Evolutionary conservation across 2,113 vertebrate genomes (phyloP).

Genomic region (Eptesicus fuscus): DNA sequence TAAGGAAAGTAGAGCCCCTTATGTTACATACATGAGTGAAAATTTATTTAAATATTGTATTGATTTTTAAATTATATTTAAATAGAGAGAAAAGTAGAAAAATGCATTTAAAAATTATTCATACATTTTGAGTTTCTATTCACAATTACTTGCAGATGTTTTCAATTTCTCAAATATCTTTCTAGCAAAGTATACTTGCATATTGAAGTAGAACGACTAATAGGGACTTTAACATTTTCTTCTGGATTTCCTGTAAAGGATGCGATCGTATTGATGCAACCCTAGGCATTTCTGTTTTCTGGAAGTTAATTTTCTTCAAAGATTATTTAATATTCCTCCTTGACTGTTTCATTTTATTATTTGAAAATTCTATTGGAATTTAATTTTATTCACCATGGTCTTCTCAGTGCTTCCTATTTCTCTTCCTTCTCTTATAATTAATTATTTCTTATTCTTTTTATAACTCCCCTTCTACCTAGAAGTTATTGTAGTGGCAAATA

Average conservation of each 20-base stretch:
- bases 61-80: conserved; percentile 31
- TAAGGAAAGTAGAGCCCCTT: neutral
- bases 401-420: neutral
- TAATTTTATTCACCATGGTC: neutral
- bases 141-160: neutral
- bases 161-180: neutral
- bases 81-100: neutral
- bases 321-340: conserved; percentile 42
- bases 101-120: conserved; percentile 24
- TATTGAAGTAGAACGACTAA: neutral
- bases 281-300: conserved; percentile 27
- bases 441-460: conserved; percentile 1
- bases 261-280: neutral
- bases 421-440: conserved; percentile 21
- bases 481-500: neutral
- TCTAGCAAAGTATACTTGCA: neutral
- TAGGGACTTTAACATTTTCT: conserved; percentile 4
- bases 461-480: neutral
- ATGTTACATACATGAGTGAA: neutral
- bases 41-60: conserved; percentile 24
- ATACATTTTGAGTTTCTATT: conserved; percentile 31
- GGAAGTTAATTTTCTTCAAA: conserved; percentile 34
- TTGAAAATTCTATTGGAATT: conserved; percentile 31
- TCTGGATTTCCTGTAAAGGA: conserved; percentile 1
- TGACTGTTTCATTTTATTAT: conserved; percentile 36